Percentiles rank a stretch among this genome's conserved stretches.
Conservation (phyloP, 2,113 vertebrate species). For the Gambusia affinis region DNA sequence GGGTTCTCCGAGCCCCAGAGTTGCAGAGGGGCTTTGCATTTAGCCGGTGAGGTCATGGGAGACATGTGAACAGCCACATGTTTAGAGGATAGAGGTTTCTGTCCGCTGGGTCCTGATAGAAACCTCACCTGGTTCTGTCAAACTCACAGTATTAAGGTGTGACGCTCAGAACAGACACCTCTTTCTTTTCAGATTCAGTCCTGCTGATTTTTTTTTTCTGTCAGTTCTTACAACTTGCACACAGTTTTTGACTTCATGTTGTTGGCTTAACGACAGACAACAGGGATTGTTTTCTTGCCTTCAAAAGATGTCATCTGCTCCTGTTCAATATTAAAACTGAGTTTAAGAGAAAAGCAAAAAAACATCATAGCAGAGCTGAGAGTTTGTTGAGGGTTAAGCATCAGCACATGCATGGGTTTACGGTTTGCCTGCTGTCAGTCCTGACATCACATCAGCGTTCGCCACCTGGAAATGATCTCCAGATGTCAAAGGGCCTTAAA, state of each 20-base stretch:
- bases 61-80: not conserved
- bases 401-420: conserved; percentile 31
- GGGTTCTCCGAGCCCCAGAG: conserved; percentile 51
- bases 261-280: conserved; percentile 18
- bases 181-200: conserved; percentile 3
- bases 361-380: conserved; percentile 36
- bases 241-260: not conserved
- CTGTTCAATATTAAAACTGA: conserved; percentile 59
- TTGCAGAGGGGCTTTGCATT: conserved; percentile 35
- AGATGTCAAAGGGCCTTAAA: conserved; percentile 1
- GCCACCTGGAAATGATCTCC: conserved; percentile 35
- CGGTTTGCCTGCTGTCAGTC: conserved; percentile 44
- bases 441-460: conserved; percentile 22
- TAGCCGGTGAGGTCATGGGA: conserved; percentile 62
- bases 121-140: conserved; percentile 35
- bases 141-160: conserved; percentile 40
- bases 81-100: not conserved
- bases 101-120: conserved; percentile 37
- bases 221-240: conserved; percentile 3
- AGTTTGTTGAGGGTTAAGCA: conserved; percentile 35
- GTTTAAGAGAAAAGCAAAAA: conserved; percentile 47
- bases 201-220: not conserved
- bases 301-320: conserved; percentile 52
- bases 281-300: conserved; percentile 34
- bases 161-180: conserved; percentile 34